phyloP scores from a whole-genome alignment of 2,888 invertebrate species.

The Meteorus colon region DNA sequence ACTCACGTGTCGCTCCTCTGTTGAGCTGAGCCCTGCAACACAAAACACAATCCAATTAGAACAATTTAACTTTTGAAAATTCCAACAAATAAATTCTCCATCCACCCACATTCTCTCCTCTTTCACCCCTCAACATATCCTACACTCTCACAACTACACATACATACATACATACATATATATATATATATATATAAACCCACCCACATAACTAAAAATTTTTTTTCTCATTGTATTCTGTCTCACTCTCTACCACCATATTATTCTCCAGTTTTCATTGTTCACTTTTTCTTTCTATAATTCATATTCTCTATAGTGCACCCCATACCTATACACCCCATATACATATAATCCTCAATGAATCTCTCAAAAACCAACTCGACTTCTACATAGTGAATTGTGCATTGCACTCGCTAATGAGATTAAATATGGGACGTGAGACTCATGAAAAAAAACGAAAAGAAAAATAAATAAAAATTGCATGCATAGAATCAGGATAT shows the following conservation, averaged over 20 bases:
- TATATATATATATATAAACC: no score
- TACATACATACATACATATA: no score
- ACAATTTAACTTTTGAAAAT: not conserved
- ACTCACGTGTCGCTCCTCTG: conserved; percentile 81
- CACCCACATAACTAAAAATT: no score
- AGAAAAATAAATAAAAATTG: not conserved
- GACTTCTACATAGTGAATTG: not conserved
- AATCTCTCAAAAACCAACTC: not conserved
- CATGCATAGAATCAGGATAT: not conserved
- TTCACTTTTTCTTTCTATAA: not conserved
- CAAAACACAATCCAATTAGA: conserved; percentile 51
- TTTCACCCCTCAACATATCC: no score
- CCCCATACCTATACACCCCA: not conserved
- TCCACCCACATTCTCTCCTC: no score
- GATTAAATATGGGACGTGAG: conserved; percentile 35
- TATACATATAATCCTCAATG: not conserved
- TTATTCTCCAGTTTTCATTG: not conserved
- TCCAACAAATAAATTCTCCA: not conserved
- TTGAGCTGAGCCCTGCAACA: conserved; percentile 78
- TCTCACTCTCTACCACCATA: no score
- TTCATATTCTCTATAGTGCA: not conserved
- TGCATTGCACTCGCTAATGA: conserved; percentile 2
- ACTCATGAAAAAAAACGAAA: not conserved
- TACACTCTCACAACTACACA: no score
- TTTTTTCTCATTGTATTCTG: no score